Evolutionary conservation across 1,140 invertebrate species (phyloP), one percentile per base, ranked within the genome.

Genomic region (Drosophila gunungcola): DNA sequence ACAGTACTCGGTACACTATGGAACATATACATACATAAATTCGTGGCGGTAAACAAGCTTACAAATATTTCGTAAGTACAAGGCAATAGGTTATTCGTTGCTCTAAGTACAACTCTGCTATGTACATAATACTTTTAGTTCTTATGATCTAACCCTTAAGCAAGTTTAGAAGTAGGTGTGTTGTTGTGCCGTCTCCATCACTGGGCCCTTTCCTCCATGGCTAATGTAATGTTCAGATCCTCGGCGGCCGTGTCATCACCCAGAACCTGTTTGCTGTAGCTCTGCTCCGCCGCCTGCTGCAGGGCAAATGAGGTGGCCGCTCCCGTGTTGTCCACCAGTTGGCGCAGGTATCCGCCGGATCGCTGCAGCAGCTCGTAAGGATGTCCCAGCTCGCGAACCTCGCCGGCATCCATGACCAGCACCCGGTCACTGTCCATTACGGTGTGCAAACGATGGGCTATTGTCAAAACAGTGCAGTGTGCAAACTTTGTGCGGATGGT

Each of bases 401-500:
- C 93, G 92, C 96, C 94, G 1, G 86, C 91, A 74, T 96, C 95
- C 94, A 97, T 95, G 0, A 97, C 96, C 81, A 97, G 93, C 65
- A 97, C 94, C 61, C 94, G 93, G 81, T 96, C 95, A 70, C 94
- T 96, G 84, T 97, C 96, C 94, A 98, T 95, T 42, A 98, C 96
- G 0, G 96, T 97, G 78, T 97, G 95, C 9, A 97, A 92, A 38
- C 97, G 93, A 93, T 97, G 97, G 11, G 97, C 97, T 76, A 97
- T 97, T 1, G 97, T 97, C 7, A 98, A 92, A 10, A 97, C 95
- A 0, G 97, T 97, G 62, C 95, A 96, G 57, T 95, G 91, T 0
- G 92, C 92, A 92, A 97, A 97, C 74, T 95, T 94, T 34, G 93
- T 94, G 41, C 95, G 94, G 76, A 94, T 95, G 21, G 95, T 97